Conservation (phyloP, 2,888 invertebrate species). For the Meghimatium bilineatum region DNA sequence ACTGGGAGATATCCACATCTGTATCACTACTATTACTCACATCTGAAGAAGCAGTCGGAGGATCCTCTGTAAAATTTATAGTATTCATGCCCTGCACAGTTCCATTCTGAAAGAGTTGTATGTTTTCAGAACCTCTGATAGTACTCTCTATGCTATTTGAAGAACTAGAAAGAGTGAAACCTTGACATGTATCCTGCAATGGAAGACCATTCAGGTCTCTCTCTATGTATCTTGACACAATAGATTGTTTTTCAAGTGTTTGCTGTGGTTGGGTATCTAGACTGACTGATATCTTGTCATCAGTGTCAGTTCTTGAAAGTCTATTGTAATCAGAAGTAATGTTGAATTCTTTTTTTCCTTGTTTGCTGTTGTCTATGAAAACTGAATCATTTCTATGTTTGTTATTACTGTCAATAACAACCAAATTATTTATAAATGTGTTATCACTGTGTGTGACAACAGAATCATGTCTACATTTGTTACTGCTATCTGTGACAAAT, state of each 20-base stretch:
- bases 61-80: neutral
- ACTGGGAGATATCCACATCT: neutral
- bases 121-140: neutral
- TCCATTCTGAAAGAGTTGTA: neutral
- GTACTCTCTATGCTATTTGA: neutral
- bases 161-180: neutral
- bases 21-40: neutral
- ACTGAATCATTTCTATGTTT: neutral
- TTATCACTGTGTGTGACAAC: too few species aligned
- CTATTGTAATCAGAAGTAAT: neutral
- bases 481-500: neutral
- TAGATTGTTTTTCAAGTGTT: neutral
- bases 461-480: neutral
- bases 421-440: too few species aligned
- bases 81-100: neutral
- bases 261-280: too few species aligned
- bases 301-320: neutral
- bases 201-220: neutral
- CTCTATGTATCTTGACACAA: too few species aligned
- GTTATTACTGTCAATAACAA: too few species aligned
- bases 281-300: neutral
- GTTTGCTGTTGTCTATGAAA: neutral
- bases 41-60: too few species aligned
- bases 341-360: neutral
- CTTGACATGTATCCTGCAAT: neutral